Evolutionary conservation across 2,888 invertebrate genomes (phyloP).

Genomic region (Drosophila nr. medialis): DNA sequence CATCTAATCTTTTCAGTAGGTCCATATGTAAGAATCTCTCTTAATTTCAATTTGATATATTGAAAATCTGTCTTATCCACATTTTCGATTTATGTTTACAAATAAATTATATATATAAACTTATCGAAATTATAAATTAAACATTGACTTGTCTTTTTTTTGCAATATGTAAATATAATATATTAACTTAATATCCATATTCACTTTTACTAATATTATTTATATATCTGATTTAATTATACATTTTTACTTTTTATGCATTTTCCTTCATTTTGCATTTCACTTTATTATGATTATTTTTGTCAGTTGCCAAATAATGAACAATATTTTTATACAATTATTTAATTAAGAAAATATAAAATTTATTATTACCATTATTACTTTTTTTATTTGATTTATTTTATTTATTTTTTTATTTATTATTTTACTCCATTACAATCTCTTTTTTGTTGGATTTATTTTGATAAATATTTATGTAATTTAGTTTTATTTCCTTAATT

Average conservation of each 20-base stretch:
- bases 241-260: neutral
- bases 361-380: neutral
- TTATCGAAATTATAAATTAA: accelerated
- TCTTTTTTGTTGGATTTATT: neutral
- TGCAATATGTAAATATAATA: neutral
- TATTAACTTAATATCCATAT: neutral
- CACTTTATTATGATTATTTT: neutral
- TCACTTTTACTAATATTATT: neutral
- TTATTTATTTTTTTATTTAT: too few relatives aligned
- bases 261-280: neutral
- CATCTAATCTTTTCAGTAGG: neutral
- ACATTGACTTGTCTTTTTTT: neutral
- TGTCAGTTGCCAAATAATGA: neutral
- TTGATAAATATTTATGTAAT: neutral
- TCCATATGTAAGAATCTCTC: neutral
- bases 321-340: neutral
- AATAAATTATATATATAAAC: neutral
- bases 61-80: neutral
- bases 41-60: neutral
- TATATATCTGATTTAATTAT: neutral
- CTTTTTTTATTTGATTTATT: neutral
- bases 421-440: neutral
- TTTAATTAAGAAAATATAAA: neutral
- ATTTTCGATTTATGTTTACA: neutral
- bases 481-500: too few relatives aligned